Conservation (phyloP, 2,797 vertebrate genomes). For the Coluber constrictor region DNA sequence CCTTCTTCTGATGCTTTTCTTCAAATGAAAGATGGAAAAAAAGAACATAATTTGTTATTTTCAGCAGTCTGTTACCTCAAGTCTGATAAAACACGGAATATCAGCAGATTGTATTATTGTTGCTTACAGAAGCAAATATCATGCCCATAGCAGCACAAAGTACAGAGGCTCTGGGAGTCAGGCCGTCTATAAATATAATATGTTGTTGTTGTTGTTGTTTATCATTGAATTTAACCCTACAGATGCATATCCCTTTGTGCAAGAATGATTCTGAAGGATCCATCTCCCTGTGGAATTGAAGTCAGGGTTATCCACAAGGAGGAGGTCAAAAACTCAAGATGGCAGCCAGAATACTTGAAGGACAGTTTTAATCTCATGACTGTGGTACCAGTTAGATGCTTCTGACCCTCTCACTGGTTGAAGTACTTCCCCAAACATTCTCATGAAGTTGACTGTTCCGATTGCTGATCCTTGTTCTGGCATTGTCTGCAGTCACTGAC, state of each 20-base stretch:
- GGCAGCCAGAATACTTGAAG: not conserved
- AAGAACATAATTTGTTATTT: slow-evolving; percentile 30
- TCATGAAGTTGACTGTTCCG: not conserved
- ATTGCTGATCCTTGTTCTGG: not conserved
- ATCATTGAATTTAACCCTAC: not conserved
- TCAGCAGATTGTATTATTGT: slow-evolving; percentile 16
- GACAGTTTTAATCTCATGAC: not conserved
- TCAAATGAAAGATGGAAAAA: not conserved
- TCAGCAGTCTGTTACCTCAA: slow-evolving; percentile 38
- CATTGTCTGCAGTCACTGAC: not conserved
- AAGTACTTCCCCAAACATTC: not conserved
- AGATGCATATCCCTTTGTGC: not conserved
- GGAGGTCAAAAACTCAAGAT: not conserved
- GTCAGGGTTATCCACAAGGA: not conserved
- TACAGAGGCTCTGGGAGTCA: not conserved
- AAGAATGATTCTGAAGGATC: not conserved
- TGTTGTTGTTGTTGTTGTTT: not conserved
- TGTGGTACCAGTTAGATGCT: not conserved
- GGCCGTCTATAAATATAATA: not conserved
- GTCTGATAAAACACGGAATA: slow-evolving; percentile 31
- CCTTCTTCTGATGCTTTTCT: slow-evolving; percentile 11
- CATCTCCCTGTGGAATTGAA: not conserved
- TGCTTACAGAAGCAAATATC: slow-evolving; percentile 38
- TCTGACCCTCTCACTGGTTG: not conserved
- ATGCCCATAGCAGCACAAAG: not conserved